A percentile compares a stretch with the other conserved stretches of the same genome.
Conservation (phyloP, 2,888 invertebrate genomes). For the Iphiclides podalirius region DNA sequence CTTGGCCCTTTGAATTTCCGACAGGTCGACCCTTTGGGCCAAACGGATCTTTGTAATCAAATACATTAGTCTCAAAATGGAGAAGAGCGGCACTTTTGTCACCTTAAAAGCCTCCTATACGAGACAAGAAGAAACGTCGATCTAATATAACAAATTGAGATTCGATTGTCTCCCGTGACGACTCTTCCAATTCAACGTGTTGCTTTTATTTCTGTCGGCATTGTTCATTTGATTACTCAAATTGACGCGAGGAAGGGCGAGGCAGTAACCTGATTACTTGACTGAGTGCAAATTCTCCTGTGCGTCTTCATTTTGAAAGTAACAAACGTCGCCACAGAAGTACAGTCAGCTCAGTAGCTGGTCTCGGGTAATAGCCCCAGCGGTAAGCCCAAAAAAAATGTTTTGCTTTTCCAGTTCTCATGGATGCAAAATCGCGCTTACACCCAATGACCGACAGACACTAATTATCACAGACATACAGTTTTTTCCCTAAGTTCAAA, state of each 20-base stretch:
- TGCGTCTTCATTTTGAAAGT: not conserved
- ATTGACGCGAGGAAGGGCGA: not conserved
- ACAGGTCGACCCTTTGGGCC: too few relatives aligned
- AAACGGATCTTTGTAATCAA: not conserved
- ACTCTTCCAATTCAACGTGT: not conserved
- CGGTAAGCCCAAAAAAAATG: too few relatives aligned
- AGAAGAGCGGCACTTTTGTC: not conserved
- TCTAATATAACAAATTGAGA: not conserved
- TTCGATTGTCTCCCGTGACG: not conserved
- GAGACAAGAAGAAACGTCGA: not conserved
- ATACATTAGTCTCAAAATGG: not conserved
- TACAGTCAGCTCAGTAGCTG: too few relatives aligned
- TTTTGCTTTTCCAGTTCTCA: too few relatives aligned
- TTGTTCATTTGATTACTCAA: slow-evolving; percentile 6
- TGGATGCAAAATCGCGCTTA: too few relatives aligned
- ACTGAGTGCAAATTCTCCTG: slow-evolving; percentile 3
- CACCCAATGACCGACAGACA: too few relatives aligned
- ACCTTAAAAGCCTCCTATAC: not conserved
- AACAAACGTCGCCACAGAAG: not conserved
- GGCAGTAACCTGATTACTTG: not conserved
- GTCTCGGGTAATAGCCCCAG: not conserved
- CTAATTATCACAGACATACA: too few relatives aligned
- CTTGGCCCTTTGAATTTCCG: too few relatives aligned
- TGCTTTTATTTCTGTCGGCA: not conserved
- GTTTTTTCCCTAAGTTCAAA: too few relatives aligned